These are phyloP conservation scores for Zoanthus sansibaricus DNA, from an alignment of 92 coral and sea anemone genomes.

Conservation along the genomic window DNA sequence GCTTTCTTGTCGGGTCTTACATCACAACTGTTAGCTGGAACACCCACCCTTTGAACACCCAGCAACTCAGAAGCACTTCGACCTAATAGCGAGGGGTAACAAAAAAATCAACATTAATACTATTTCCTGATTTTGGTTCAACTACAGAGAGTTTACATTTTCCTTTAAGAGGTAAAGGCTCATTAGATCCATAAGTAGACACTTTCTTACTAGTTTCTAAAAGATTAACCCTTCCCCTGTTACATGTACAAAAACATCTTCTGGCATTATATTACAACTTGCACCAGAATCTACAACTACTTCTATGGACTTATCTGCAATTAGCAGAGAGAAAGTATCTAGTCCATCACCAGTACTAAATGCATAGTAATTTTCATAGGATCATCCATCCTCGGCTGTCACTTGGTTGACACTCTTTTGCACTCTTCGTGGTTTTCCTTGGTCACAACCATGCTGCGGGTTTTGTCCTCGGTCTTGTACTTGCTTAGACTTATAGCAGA, in stretches of 20 bases:
- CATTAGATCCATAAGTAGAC: slow-evolving; percentile 48
- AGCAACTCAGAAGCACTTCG: slow-evolving; percentile 43
- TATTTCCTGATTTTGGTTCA: slow-evolving; percentile 51
- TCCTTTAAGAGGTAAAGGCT: slow-evolving; percentile 53
- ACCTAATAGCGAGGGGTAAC: slow-evolving; percentile 49
- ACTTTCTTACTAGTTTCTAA: slow-evolving; percentile 34
- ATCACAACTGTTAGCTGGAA: slow-evolving; percentile 1
- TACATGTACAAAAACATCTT: slow-evolving; percentile 15
- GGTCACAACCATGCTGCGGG: background rate
- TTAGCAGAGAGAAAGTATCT: slow-evolving; percentile 25
- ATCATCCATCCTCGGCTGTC: slow-evolving; percentile 6
- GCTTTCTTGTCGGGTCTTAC: slow-evolving; percentile 29
- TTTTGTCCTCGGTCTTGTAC: background rate
- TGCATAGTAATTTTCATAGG: slow-evolving; percentile 31
- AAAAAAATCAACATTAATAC: slow-evolving; percentile 45
- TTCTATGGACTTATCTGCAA: slow-evolving; percentile 29
- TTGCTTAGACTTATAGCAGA: slow-evolving; percentile 45
- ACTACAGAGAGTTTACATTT: slow-evolving; percentile 34
- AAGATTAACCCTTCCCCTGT: slow-evolving; percentile 24
- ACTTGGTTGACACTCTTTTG: slow-evolving; percentile 4
- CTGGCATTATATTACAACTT: slow-evolving; percentile 14
- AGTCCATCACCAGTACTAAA: slow-evolving; percentile 46
- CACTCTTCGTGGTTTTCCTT: background rate
- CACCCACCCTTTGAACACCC: slow-evolving; percentile 3
- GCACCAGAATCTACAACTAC: slow-evolving; percentile 20